Conservation (phyloP, 2,888 invertebrate species). For the Seira ritae region DNA sequence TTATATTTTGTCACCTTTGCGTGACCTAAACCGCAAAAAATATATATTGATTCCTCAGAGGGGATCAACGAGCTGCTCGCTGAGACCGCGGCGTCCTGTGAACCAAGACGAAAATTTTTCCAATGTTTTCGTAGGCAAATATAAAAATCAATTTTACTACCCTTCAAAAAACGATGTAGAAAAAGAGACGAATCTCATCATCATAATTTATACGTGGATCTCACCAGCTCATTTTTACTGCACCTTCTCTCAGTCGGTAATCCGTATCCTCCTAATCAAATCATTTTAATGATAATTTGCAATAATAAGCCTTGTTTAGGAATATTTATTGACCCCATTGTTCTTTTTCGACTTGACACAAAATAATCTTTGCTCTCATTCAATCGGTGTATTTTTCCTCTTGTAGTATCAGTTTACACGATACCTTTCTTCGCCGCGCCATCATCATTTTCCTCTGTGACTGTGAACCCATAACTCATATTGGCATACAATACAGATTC, state of each 20-base stretch:
- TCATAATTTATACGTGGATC: neutral
- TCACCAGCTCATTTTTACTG: neutral
- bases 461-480: too few species aligned
- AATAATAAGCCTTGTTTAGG: conserved; percentile 3
- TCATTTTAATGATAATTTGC: conserved; percentile 5
- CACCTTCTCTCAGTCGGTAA: neutral
- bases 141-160: conserved; percentile 5
- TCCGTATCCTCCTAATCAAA: neutral
- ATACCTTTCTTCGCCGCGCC: too few species aligned
- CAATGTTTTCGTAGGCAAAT: neutral
- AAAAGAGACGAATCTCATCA: conserved; percentile 1
- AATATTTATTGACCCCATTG: conserved; percentile 3
- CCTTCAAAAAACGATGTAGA: neutral
- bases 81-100: neutral
- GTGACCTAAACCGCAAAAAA: conserved; percentile 6
- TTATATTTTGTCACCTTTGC: conserved; percentile 11
- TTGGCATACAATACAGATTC: too few species aligned
- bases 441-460: too few species aligned
- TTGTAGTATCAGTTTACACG: too few species aligned
- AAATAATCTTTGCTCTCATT: neutral
- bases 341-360: neutral
- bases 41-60: neutral
- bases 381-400: neutral
- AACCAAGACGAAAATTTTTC: neutral
- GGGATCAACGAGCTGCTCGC: neutral